Evolutionary conservation across 2,113 vertebrate species (phyloP).

Genomic region (Silurus meridionalis): DNA sequence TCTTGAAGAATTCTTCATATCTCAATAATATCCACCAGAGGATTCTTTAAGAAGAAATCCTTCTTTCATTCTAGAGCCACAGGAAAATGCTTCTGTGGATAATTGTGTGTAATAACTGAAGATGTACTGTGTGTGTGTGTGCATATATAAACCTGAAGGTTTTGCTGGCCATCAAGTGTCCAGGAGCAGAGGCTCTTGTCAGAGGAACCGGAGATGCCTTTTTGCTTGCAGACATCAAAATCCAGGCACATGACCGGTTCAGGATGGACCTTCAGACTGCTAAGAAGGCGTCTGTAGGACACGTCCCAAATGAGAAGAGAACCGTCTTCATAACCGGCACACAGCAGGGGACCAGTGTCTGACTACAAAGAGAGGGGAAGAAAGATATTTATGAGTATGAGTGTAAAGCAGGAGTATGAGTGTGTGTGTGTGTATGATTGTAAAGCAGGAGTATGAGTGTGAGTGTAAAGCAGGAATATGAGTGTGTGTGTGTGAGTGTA

Average conservation of each 20-base stretch:
- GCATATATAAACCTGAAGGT: slow-evolving; percentile 82
- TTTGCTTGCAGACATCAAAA: slow-evolving; percentile 80
- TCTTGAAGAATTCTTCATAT: neutral
- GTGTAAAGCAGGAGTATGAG: too few species aligned
- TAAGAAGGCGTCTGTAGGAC: slow-evolving; percentile 74
- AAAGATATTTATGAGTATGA: slow-evolving; percentile 18
- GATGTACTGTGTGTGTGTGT: slow-evolving; percentile 46
- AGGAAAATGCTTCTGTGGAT: neutral
- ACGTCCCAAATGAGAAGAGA: slow-evolving; percentile 89
- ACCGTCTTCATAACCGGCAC: slow-evolving; percentile 92
- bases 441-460: neutral
- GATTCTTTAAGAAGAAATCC: neutral
- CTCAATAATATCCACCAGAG: neutral
- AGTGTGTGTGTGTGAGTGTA: neutral
- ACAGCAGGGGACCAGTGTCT: slow-evolving; percentile 75
- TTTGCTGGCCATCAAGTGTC: slow-evolving; percentile 82
- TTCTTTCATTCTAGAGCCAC: neutral
- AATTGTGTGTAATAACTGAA: neutral
- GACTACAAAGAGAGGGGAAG: slow-evolving; percentile 67
- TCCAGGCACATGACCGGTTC: slow-evolving; percentile 93
- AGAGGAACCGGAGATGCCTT: slow-evolving; percentile 86
- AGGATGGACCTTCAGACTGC: slow-evolving; percentile 77
- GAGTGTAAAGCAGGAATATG: too few species aligned
- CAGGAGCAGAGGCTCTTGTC: slow-evolving; percentile 86
- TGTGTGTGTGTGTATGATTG: neutral